Percentiles rank a stretch among this genome's conserved stretches.
These are phyloP conservation scores for Lordiphosa fenestrarum DNA, from an alignment of 2,888 invertebrate species.

Conservation along the genomic window DNA sequence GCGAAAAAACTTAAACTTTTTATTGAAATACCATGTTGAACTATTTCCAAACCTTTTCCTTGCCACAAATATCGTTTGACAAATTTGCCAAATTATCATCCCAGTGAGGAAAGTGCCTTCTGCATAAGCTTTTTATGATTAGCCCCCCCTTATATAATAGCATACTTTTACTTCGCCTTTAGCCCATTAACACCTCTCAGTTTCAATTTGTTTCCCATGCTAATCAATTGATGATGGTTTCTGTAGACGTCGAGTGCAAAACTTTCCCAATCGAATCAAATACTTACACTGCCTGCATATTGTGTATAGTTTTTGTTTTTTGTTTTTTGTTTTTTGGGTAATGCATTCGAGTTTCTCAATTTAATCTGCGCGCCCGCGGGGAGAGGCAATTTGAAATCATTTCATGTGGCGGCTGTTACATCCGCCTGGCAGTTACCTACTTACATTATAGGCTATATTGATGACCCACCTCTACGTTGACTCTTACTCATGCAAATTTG, in stretches of 20 bases:
- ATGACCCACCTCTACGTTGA: conserved; percentile 5
- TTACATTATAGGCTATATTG: conserved; percentile 13
- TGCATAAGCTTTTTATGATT: conserved; percentile 15
- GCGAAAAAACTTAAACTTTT: too few relatives aligned
- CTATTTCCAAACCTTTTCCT: too few relatives aligned
- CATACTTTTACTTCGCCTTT: conserved; percentile 21
- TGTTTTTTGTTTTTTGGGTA: conserved; percentile 18
- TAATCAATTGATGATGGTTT: conserved; percentile 13
- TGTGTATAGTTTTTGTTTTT: too few relatives aligned
- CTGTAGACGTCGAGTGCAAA: conserved; percentile 25
- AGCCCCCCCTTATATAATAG: conserved; percentile 12
- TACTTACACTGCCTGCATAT: conserved; percentile 45
- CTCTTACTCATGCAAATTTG: conserved; percentile 55
- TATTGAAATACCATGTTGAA: too few relatives aligned
- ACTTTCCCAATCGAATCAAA: conserved; percentile 32
- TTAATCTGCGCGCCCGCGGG: not conserved
- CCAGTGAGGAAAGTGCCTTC: conserved; percentile 2
- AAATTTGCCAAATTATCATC: conserved; percentile 12
- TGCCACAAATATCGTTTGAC: not conserved
- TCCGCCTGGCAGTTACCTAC: conserved; percentile 26
- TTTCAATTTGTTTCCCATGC: conserved; percentile 34
- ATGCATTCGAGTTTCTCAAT: conserved; percentile 24
- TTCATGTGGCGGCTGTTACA: conserved; percentile 28
- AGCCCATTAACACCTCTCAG: conserved; percentile 28
- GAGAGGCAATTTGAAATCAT: not conserved